Evolutionary conservation across 2,113 vertebrate species (phyloP).

Genomic region (Platanista minor): DNA sequence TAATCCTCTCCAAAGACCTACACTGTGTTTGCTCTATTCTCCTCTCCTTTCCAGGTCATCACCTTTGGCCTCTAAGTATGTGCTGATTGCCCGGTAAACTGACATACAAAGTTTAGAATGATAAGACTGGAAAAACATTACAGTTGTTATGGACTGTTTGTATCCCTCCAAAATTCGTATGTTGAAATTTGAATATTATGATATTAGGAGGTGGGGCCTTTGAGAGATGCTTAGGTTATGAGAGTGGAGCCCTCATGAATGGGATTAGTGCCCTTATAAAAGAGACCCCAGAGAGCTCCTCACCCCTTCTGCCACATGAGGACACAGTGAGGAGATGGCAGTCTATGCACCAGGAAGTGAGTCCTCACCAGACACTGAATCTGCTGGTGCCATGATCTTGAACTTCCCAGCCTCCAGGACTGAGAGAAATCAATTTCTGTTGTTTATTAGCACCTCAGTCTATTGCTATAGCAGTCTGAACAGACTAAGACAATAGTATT

Average conservation of each 20-base stretch:
- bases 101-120: neutral
- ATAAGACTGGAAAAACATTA: neutral
- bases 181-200: neutral
- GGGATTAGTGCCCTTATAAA: too few relatives aligned
- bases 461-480: neutral
- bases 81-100: neutral
- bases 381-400: neutral
- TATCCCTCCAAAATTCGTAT: neutral
- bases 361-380: neutral
- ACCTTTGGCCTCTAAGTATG: neutral
- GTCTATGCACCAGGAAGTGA: too few relatives aligned
- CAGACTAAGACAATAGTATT: neutral
- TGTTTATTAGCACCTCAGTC: neutral
- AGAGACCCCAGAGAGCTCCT: too few relatives aligned
- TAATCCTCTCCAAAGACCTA: neutral
- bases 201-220: neutral
- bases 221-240: neutral
- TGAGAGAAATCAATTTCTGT: neutral
- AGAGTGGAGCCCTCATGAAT: too few relatives aligned
- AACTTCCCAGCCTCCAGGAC: neutral
- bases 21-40: neutral
- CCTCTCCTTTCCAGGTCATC: neutral
- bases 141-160: neutral
- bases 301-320: too few relatives aligned
- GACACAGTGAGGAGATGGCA: too few relatives aligned